Evolutionary conservation across 2,113 vertebrate genomes (phyloP).

Genomic region (Romanogobio albipinnatus): DNA sequence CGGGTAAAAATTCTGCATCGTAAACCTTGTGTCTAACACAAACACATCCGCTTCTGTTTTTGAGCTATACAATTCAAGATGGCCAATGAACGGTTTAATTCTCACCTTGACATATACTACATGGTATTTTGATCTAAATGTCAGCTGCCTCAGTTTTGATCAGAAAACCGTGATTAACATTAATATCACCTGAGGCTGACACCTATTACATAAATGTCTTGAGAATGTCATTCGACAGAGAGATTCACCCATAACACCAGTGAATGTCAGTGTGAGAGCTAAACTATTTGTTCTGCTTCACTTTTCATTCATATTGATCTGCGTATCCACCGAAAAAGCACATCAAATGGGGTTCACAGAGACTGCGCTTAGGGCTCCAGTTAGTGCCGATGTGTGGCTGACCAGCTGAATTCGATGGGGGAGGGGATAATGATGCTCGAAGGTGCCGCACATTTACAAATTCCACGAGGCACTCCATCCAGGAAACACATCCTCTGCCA

Average conservation of each 20-base stretch:
- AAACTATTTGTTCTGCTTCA: slow-evolving; percentile 18
- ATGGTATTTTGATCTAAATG: slow-evolving; percentile 76
- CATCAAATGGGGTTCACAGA: slow-evolving; percentile 17
- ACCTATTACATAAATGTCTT: slow-evolving; percentile 61
- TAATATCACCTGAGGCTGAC: slow-evolving; percentile 42
- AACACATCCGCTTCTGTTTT: not conserved
- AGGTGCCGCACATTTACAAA: slow-evolving; percentile 56
- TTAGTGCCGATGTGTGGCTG: not conserved
- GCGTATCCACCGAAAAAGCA: not conserved
- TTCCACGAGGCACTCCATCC: slow-evolving; percentile 53
- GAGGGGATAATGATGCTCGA: slow-evolving; percentile 57
- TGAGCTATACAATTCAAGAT: not conserved
- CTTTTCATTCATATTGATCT: slow-evolving; percentile 38
- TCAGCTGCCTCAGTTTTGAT: slow-evolving; percentile 68
- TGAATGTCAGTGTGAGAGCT: slow-evolving; percentile 25
- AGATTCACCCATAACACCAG: slow-evolving; percentile 40
- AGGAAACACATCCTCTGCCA: slow-evolving; percentile 59
- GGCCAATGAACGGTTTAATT: slow-evolving; percentile 52
- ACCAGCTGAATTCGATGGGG: not conserved
- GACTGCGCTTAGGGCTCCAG: not conserved
- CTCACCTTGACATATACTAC: slow-evolving; percentile 61
- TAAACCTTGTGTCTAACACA: slow-evolving; percentile 18
- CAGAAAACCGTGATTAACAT: slow-evolving; percentile 60
- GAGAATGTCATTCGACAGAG: slow-evolving; percentile 59
- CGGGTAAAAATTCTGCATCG: not conserved